A percentile compares a stretch with the other conserved stretches of the same genome.
Conservation (phyloP, 2,888 invertebrate species). For the Eumerus sabulonum region DNA sequence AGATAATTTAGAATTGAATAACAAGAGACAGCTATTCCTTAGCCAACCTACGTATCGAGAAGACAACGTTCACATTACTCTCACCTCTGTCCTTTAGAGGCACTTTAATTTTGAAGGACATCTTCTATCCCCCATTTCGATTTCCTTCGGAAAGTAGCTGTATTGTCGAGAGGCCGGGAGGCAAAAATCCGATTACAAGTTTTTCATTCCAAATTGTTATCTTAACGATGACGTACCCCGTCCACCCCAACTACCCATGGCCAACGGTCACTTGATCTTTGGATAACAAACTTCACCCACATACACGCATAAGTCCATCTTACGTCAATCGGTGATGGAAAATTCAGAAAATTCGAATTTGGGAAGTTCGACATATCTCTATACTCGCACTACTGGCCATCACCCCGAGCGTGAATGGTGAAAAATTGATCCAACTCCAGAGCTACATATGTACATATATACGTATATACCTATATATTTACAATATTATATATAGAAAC, state of each 20-base stretch:
- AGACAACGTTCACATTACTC: no score
- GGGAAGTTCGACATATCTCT: slow-evolving; percentile 54
- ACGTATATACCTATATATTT: no score
- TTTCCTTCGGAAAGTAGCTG: not conserved
- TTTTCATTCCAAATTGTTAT: slow-evolving; percentile 56
- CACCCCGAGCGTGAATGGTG: no score
- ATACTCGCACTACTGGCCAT: not conserved
- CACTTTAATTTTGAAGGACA: slow-evolving; percentile 61
- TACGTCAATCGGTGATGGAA: slow-evolving; percentile 35
- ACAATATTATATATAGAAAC: not conserved
- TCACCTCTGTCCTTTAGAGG: slow-evolving; percentile 21
- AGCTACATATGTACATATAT: no score
- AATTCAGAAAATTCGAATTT: slow-evolving; percentile 11
- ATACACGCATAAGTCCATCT: slow-evolving; percentile 1
- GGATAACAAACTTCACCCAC: slow-evolving; percentile 33
- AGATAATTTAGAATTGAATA: no score
- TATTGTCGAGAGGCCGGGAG: not conserved
- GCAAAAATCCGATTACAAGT: slow-evolving; percentile 61
- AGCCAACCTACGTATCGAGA: no score
- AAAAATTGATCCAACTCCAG: no score
- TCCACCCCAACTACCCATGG: slow-evolving; percentile 22
- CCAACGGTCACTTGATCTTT: slow-evolving; percentile 4
- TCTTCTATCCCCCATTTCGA: slow-evolving; percentile 23
- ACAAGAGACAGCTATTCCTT: no score
- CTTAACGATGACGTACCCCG: slow-evolving; percentile 5